These are phyloP conservation scores for Achroia grisella DNA, from an alignment of 1,140 invertebrate species.

Conservation along the genomic window DNA sequence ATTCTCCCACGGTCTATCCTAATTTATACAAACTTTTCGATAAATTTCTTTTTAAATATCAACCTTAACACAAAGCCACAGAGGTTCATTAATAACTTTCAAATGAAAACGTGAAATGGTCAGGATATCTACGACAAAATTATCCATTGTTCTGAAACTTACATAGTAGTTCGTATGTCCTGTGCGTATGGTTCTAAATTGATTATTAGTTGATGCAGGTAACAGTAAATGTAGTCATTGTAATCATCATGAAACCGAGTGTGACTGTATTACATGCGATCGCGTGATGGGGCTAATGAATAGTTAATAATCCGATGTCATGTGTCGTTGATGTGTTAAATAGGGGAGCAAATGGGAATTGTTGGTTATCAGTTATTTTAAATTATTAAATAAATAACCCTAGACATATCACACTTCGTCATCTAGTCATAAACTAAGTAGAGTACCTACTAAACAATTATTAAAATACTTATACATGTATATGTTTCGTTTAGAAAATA, in stretches of 20 bases:
- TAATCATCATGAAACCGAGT: constrained; percentile 23
- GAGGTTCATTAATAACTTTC: not conserved
- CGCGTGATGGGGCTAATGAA: constrained; percentile 49
- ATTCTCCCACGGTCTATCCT: constrained; percentile 55
- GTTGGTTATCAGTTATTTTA: constrained; percentile 7
- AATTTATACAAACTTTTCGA: constrained; percentile 5
- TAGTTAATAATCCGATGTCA: constrained; percentile 49
- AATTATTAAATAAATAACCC: too few species aligned
- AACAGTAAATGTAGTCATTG: too few species aligned
- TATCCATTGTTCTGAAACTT: too few species aligned
- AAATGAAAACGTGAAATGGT: constrained; percentile 6
- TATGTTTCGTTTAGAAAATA: too few species aligned
- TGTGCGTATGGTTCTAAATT: constrained; percentile 16
- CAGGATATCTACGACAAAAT: not conserved
- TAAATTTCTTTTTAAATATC: not conserved
- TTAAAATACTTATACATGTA: too few species aligned
- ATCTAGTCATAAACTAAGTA: too few species aligned
- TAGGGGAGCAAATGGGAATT: constrained; percentile 39
- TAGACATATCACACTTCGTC: too few species aligned
- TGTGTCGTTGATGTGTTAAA: constrained; percentile 46
- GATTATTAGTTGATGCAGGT: not conserved
- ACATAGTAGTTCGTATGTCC: too few species aligned
- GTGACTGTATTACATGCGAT: constrained; percentile 47
- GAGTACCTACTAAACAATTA: too few species aligned
- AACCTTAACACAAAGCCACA: constrained; percentile 4